phyloP scores from a whole-genome alignment of 92 coral and sea anemone genomes.

The Muricea muricata region DNA sequence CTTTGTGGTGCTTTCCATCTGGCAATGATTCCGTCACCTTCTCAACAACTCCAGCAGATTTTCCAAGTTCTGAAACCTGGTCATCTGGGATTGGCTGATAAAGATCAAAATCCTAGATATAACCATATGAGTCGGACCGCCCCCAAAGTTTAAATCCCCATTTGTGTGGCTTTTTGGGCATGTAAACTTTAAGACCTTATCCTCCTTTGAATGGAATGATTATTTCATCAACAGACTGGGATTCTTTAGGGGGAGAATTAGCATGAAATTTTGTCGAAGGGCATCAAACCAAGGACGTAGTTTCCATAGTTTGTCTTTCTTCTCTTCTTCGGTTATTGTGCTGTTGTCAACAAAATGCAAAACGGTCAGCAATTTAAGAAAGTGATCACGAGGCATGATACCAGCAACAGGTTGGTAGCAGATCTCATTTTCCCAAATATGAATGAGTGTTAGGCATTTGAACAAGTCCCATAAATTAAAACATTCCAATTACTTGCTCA shows the following conservation, averaged over 20 bases:
- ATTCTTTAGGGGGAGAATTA: neutral
- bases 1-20: neutral
- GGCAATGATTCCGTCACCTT: neutral
- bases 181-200: neutral
- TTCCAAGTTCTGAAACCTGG: neutral
- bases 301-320: neutral
- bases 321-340: neutral
- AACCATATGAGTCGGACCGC: neutral
- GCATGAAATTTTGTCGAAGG: neutral
- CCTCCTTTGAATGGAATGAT: neutral
- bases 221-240: neutral
- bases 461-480: neutral
- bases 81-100: neutral
- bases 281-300: neutral
- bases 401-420: neutral
- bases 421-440: neutral
- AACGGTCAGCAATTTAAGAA: neutral
- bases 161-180: neutral
- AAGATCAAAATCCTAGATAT: neutral
- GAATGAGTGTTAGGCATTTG: neutral
- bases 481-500: neutral
- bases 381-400: neutral
- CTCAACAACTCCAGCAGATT: neutral
- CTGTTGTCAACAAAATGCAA: conserved; percentile 2
- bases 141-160: conserved; percentile 18